Conservation (phyloP, 2,113 vertebrate genomes). For the Corvus cornix region DNA sequence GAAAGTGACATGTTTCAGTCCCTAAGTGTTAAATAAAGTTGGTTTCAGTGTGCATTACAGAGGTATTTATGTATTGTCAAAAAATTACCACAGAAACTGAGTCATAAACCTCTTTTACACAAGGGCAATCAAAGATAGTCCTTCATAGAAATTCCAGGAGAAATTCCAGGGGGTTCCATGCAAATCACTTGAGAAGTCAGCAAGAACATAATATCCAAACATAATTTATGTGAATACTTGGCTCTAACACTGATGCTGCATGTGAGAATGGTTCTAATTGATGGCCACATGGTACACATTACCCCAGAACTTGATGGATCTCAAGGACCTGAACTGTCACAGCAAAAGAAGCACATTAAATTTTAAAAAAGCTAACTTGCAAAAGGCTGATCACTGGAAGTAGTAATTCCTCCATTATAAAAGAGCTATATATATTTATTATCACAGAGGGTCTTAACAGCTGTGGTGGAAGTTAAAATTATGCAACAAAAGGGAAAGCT, state of each 20-base stretch:
- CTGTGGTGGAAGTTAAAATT: slow-evolving; percentile 21
- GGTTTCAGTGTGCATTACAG: not conserved
- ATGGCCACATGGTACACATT: not conserved
- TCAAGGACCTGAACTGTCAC: not conserved
- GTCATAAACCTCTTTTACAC: not conserved
- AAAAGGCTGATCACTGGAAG: not conserved
- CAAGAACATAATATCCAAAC: not conserved
- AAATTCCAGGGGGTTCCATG: not conserved
- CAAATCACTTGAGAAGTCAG: slow-evolving; percentile 1
- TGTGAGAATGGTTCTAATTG: not conserved
- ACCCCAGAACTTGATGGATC: not conserved
- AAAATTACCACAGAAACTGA: slow-evolving; percentile 8
- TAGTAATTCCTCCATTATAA: not conserved
- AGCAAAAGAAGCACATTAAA: not conserved
- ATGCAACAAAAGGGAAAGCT: slow-evolving; percentile 12
- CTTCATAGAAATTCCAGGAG: not conserved
- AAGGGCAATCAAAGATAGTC: not conserved
- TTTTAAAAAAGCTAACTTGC: not conserved
- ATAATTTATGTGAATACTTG: not conserved
- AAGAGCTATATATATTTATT: slow-evolving; percentile 1
- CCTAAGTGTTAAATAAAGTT: not conserved
- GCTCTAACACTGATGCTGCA: not conserved
- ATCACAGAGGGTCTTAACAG: slow-evolving; percentile 31
- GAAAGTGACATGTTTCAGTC: not conserved
- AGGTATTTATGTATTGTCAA: not conserved